Percentiles rank a stretch among this genome's conserved stretches.
These are phyloP conservation scores for Metellina segmentata DNA, from an alignment of 2,888 invertebrate species.

Conservation along the genomic window DNA sequence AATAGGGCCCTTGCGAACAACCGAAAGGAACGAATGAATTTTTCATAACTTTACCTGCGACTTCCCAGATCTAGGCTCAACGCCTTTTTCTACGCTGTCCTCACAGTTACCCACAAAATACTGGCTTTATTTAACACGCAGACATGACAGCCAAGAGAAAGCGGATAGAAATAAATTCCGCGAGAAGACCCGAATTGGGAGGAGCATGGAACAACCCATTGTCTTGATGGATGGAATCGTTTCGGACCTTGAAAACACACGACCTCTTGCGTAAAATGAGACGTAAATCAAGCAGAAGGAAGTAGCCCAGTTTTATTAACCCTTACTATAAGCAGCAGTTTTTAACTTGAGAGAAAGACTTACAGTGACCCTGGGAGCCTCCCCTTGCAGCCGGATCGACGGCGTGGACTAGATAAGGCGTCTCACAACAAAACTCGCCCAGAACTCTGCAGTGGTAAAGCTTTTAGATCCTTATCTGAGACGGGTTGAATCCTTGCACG, in stretches of 20 bases:
- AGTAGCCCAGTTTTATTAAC: constrained; percentile 32
- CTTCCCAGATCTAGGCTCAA: too few relatives aligned
- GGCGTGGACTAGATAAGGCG: background rate
- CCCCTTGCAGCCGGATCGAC: background rate
- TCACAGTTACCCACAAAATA: too few relatives aligned
- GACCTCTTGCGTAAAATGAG: background rate
- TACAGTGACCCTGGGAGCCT: constrained; percentile 19
- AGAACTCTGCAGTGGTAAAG: background rate
- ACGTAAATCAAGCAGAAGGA: constrained; percentile 19
- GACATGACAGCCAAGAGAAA: too few relatives aligned
- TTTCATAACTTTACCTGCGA: too few relatives aligned
- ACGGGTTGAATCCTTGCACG: background rate
- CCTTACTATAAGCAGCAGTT: background rate
- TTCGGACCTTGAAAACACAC: background rate
- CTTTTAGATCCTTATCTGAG: constrained; percentile 35
- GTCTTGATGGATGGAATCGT: constrained; percentile 11
- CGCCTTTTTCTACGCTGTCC: too few relatives aligned
- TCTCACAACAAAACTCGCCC: background rate
- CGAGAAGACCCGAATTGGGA: background rate
- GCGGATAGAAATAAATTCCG: too few relatives aligned
- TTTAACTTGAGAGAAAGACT: background rate
- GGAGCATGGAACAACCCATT: constrained; percentile 5
- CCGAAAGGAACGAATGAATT: too few relatives aligned
- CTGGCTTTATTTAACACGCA: too few relatives aligned
- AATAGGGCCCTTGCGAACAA: too few relatives aligned